Conservation (phyloP, 2,888 invertebrate genomes). For the Zhuqinia jingwanae region DNA sequence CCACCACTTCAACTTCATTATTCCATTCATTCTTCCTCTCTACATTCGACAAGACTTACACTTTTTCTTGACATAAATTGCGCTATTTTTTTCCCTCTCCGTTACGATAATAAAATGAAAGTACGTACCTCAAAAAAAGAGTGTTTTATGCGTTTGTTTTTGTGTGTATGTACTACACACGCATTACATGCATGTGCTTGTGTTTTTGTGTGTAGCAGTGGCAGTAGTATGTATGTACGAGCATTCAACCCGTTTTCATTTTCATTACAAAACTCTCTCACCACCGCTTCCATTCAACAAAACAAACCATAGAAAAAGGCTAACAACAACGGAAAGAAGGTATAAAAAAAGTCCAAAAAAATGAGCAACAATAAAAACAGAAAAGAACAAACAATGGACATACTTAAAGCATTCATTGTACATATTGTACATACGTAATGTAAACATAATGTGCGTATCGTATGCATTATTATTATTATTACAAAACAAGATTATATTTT, state of each 20-base stretch:
- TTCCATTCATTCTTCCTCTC: slow-evolving; percentile 38
- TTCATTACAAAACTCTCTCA: slow-evolving; percentile 35
- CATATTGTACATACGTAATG: neutral
- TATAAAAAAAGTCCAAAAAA: slow-evolving; percentile 30
- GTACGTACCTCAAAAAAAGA: slow-evolving; percentile 22
- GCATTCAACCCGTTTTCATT: slow-evolving; percentile 47
- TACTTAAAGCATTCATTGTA: neutral
- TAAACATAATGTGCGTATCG: slow-evolving; percentile 18
- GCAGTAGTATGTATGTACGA: neutral
- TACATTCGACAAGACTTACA: slow-evolving; percentile 37
- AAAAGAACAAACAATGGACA: slow-evolving; percentile 21
- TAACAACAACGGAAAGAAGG: slow-evolving; percentile 27
- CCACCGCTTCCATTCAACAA: neutral
- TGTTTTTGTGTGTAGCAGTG: neutral
- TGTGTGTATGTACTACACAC: neutral
- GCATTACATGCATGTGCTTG: slow-evolving; percentile 14
- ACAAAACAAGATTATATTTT: neutral
- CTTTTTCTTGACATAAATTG: slow-evolving; percentile 38
- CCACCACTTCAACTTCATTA: slow-evolving; percentile 42
- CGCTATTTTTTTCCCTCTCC: neutral
- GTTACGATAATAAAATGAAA: slow-evolving; percentile 34
- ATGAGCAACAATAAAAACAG: slow-evolving; percentile 29
- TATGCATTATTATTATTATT: slow-evolving; percentile 26
- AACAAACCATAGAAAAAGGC: slow-evolving; percentile 51
- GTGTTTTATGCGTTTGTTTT: too few species aligned